Evolutionary conservation across 2,888 invertebrate genomes (phyloP), one percentile per base, ranked within the genome.

Genomic region (Choristoneura rosaceana): DNA sequence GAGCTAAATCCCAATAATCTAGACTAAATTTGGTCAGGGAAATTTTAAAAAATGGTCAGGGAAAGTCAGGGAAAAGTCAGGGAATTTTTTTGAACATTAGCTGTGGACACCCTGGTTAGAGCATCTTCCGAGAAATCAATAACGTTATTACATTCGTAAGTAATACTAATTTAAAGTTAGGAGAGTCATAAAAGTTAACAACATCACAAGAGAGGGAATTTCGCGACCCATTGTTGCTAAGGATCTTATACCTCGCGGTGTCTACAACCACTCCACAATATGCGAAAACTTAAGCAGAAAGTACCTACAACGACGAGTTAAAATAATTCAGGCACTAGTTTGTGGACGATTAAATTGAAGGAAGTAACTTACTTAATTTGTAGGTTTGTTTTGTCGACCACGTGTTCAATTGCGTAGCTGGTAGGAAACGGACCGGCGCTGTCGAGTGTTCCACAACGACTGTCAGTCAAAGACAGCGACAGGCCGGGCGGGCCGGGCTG

Each of bases 391-490:
- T 81, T 77, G 83, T 85, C 89, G 87, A 86, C 91, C 93, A 93
- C 93, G 93, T 93, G 93, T 86, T 90, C 80, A 76, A 69, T 75
- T 76, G 64, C 62, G 65, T 74, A 75, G 77, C 80, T 81, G 84
- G 80, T 75, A 77, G 78, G 74, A 70, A 84, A 87, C 82, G 76
- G 85, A 87, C 90, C 88, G 85, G 77, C 83, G 86, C 90, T 90
- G 90, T 84, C 91, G 90, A 85, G 80, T 77, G 87, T 85, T 84
- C 80, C 82, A 86, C 88, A 88, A 88, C 92, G 91, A 93, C 25
- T 25, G 25, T 25, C 25, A 25, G 25, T 25, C 25, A 25, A n/a
- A n/a, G 25, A 1, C 25, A 25, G 2, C 25, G 25, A 25, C 25
- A 25, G 25, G 25, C 93, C 90, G 93, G 80, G 89, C 84, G 79